Evolutionary conservation across 2,888 invertebrate species (phyloP).

Genomic region (Epistrophella euchroma): DNA sequence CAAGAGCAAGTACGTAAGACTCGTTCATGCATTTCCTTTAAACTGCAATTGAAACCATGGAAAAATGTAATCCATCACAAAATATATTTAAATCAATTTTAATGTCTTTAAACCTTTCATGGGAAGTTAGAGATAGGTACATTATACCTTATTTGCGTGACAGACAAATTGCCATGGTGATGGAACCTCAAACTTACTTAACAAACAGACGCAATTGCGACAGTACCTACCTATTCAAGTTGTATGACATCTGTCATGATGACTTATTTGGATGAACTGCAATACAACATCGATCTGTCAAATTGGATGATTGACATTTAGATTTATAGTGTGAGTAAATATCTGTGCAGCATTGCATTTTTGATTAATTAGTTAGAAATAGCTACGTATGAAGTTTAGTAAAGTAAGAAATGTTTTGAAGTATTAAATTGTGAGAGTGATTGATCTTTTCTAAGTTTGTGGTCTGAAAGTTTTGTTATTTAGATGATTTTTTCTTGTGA

Average conservation of each 20-base stretch:
- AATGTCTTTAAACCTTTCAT: slow-evolving; percentile 12
- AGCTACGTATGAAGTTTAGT: neutral
- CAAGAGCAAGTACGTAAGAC: neutral
- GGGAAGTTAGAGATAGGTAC: slow-evolving; percentile 26
- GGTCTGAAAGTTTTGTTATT: neutral
- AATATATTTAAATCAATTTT: slow-evolving; percentile 3
- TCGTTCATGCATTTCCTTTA: neutral
- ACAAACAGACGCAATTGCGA: slow-evolving; percentile 24
- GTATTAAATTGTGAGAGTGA: neutral
- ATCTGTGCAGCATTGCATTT: slow-evolving; percentile 25
- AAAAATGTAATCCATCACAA: neutral
- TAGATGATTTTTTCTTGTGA: neutral
- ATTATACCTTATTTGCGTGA: slow-evolving; percentile 36
- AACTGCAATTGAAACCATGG: neutral
- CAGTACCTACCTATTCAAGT: slow-evolving; percentile 30
- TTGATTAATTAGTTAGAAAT: slow-evolving; percentile 20
- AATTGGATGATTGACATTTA: slow-evolving; percentile 36
- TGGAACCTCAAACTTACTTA: slow-evolving; percentile 42
- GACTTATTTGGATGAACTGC: slow-evolving; percentile 64
- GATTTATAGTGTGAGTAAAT: slow-evolving; percentile 36
- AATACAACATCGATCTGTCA: slow-evolving; percentile 40
- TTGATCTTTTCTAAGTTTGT: neutral
- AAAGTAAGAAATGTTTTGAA: neutral
- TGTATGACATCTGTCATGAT: slow-evolving; percentile 61
- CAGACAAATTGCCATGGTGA: slow-evolving; percentile 55